A percentile compares a stretch with the other conserved stretches of the same genome.
Evolutionary conservation across 2,797 vertebrate species (phyloP).

Genomic region (Distichodus sexfasciatus): DNA sequence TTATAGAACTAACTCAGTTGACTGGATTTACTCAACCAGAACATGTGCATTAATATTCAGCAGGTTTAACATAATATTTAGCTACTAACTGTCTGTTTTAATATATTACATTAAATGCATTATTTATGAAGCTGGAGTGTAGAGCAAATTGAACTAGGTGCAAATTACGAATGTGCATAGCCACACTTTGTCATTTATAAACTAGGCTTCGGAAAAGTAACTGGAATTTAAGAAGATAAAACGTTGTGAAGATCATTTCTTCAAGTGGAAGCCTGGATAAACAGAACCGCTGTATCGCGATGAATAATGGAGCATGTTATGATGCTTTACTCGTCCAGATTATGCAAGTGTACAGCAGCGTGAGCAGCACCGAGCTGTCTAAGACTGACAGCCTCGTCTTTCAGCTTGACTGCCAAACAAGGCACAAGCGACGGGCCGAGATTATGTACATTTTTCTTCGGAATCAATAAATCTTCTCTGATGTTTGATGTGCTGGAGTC

Average conservation of each 20-base stretch:
- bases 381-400: conserved; percentile 32
- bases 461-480: conserved; percentile 67
- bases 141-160: background rate
- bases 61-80: too few species aligned
- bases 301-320: conserved; percentile 3
- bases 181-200: background rate
- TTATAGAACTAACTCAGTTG: too few species aligned
- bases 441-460: conserved; percentile 54
- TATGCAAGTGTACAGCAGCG: background rate
- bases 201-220: too few species aligned
- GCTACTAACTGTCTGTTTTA: too few species aligned
- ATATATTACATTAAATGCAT: too few species aligned
- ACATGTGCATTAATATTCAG: too few species aligned
- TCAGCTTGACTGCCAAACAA: conserved; percentile 6
- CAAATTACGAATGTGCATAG: background rate
- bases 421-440: conserved; percentile 11
- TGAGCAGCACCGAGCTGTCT: conserved; percentile 32
- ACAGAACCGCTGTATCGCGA: background rate
- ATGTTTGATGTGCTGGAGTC: conserved; percentile 64
- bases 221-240: too few species aligned
- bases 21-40: too few species aligned
- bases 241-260: too few species aligned
- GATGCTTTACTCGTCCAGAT: background rate
- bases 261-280: conserved; percentile 8
- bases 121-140: background rate